These are phyloP conservation scores for Heliconius aoede DNA, from an alignment of 2,888 invertebrate species.

Conservation along the genomic window DNA sequence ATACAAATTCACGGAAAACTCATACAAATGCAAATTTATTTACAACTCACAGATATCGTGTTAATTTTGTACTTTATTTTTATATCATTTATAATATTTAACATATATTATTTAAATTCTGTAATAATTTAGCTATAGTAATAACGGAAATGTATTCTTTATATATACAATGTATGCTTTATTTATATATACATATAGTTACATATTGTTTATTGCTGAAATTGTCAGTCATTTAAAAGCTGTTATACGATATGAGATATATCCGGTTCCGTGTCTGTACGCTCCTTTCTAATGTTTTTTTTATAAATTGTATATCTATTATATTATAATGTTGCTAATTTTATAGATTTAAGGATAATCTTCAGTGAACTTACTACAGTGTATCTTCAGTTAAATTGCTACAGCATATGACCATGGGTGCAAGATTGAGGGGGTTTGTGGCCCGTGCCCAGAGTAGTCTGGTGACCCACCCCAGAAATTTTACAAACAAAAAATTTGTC, in stretches of 20 bases:
- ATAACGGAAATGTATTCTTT: background rate
- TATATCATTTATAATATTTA: background rate
- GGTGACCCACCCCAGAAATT: too few relatives aligned
- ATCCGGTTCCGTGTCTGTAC: conserved; percentile 18
- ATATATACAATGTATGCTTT: background rate
- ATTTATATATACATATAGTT: background rate
- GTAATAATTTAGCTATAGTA: background rate
- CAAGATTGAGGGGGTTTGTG: too few relatives aligned
- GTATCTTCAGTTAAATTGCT: background rate
- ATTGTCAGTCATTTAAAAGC: background rate
- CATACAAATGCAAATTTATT: too few relatives aligned
- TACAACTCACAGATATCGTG: conserved; percentile 5
- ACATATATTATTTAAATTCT: background rate
- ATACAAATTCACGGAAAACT: conserved; percentile 42
- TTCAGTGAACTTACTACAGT: background rate
- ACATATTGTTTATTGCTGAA: conserved; percentile 4
- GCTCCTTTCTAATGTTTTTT: background rate
- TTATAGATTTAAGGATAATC: conserved; percentile 29
- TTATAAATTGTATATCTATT: too few relatives aligned
- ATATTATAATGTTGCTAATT: background rate
- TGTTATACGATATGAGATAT: background rate
- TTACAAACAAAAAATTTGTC: too few relatives aligned
- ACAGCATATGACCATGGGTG: conserved; percentile 14
- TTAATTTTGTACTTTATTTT: conserved; percentile 1
- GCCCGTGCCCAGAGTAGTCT: too few relatives aligned